Conservation (phyloP, 2,797 vertebrate species). For the Mormyrops attenuatus region DNA sequence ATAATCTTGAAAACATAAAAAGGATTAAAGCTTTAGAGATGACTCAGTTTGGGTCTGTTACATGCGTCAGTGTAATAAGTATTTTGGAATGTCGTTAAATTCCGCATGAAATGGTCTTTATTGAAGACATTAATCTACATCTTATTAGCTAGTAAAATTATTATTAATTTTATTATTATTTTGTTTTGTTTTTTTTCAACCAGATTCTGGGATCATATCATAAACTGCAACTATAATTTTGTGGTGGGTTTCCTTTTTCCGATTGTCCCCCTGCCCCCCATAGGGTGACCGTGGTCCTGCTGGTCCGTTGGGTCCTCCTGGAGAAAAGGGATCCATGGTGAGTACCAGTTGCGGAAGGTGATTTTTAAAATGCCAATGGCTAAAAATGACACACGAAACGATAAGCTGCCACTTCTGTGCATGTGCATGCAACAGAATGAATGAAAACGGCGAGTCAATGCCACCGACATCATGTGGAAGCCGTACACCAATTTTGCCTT, state of each 20-base stretch:
- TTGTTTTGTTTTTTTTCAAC: no score
- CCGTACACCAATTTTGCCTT: not conserved
- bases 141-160: slow-evolving; percentile 15
- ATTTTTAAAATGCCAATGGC: not conserved
- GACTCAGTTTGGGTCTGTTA: not conserved
- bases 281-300: slow-evolving; percentile 87
- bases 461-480: not conserved
- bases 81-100: not conserved
- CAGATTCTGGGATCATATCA: not conserved
- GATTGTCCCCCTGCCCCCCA: slow-evolving; percentile 30
- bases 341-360: slow-evolving; percentile 36
- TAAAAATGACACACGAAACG: not conserved
- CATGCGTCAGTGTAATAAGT: not conserved
- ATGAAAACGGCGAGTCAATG: not conserved
- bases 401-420: not conserved
- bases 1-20: slow-evolving; percentile 28
- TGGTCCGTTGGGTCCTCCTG: slow-evolving; percentile 79
- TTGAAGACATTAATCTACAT: not conserved
- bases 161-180: not conserved
- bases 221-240: not conserved
- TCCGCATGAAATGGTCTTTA: not conserved
- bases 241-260: not conserved
- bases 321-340: slow-evolving; percentile 84
- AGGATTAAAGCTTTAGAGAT: slow-evolving; percentile 28
- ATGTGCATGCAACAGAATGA: not conserved